Conservation (phyloP, 2,113 vertebrate genomes). For the Cacatua alba region DNA sequence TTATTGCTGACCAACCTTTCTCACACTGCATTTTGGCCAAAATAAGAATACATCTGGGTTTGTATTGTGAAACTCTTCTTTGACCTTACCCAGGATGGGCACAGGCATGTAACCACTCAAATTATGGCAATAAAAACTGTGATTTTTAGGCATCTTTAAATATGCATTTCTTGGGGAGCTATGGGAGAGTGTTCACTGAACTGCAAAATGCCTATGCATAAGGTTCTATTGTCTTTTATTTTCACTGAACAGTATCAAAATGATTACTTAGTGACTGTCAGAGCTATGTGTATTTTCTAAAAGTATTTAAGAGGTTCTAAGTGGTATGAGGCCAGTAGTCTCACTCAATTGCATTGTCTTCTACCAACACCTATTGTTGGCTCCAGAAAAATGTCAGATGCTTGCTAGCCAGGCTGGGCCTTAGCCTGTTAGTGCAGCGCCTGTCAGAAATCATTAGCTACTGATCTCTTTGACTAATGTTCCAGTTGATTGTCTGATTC, state of each 20-base stretch:
- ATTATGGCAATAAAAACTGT: neutral
- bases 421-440: conserved; percentile 77
- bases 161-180: neutral
- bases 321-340: neutral
- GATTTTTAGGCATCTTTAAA: neutral
- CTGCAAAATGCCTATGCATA: neutral
- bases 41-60: neutral
- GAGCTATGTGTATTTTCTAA: neutral
- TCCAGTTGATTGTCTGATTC: conserved; percentile 87
- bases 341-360: conserved; percentile 53
- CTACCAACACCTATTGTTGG: conserved; percentile 43
- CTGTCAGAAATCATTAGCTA: conserved; percentile 91
- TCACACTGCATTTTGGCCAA: neutral
- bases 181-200: neutral
- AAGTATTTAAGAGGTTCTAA: neutral
- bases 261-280: neutral
- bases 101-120: neutral
- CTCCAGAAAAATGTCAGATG: conserved; percentile 71
- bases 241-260: neutral
- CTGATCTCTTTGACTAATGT: conserved; percentile 89
- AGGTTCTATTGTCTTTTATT: neutral
- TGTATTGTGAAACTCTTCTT: neutral
- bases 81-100: neutral
- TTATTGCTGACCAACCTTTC: neutral
- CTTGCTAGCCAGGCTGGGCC: conserved; percentile 71